These are phyloP conservation scores for Hyppa rectilinea DNA, from an alignment of 2,888 invertebrate genomes.

Conservation along the genomic window DNA sequence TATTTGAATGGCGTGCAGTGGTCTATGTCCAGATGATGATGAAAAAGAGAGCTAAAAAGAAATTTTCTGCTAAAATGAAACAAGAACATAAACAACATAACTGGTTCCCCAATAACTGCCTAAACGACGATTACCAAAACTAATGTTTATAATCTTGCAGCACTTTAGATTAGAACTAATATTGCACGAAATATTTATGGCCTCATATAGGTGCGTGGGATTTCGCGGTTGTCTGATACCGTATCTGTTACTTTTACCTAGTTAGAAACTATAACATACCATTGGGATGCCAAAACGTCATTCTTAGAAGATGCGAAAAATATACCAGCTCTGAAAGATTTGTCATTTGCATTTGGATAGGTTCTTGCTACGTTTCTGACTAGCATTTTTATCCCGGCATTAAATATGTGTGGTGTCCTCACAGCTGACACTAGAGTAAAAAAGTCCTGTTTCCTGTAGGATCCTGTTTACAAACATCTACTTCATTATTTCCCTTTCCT, in stretches of 20 bases:
- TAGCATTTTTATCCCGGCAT: neutral
- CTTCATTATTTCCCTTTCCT: neutral
- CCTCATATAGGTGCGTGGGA: neutral
- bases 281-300: neutral
- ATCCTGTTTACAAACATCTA: neutral
- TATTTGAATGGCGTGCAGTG: too few species aligned
- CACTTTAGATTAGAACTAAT: slow-evolving; percentile 51
- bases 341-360: too few species aligned
- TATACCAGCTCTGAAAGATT: neutral
- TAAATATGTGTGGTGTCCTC: neutral
- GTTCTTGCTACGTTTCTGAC: too few species aligned
- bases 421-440: neutral
- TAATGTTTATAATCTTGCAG: slow-evolving; percentile 21
- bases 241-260: neutral
- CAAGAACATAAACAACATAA: neutral
- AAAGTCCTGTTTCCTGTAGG: neutral
- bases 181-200: slow-evolving; percentile 14
- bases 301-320: neutral
- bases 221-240: slow-evolving; percentile 8
- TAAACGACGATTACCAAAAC: slow-evolving; percentile 21
- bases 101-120: neutral
- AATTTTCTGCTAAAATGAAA: neutral
- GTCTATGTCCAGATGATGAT: too few species aligned
- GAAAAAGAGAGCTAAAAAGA: neutral
- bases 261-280: neutral